phyloP scores from a whole-genome alignment of 1,140 invertebrate genomes.

The Hycleus cichorii region DNA sequence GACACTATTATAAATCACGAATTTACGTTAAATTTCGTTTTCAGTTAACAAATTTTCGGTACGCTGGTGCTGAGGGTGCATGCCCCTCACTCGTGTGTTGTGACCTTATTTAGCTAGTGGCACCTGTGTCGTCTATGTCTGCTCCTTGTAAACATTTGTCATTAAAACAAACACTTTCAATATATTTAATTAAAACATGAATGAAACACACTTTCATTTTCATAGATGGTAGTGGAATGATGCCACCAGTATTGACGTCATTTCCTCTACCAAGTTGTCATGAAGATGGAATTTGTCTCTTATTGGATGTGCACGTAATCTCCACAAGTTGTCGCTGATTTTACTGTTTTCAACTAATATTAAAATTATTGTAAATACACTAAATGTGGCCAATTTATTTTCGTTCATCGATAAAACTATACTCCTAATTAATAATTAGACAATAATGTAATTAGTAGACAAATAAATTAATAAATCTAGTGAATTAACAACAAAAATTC shows the following conservation, averaged over 20 bases:
- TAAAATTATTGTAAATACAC: constrained; percentile 33
- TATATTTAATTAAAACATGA: not conserved
- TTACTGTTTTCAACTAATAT: constrained; percentile 6
- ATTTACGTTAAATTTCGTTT: not conserved
- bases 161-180: not conserved
- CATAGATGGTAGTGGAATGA: too few relatives aligned
- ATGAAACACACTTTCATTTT: too few relatives aligned
- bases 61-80: constrained; percentile 25
- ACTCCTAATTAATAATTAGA: constrained; percentile 16
- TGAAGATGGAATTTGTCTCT: too few relatives aligned
- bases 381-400: constrained; percentile 19
- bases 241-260: too few relatives aligned
- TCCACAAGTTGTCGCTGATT: constrained; percentile 23
- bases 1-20: not conserved
- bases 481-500: not conserved
- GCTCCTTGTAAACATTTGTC: constrained; percentile 32
- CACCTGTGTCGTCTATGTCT: constrained; percentile 34
- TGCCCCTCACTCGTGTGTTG: constrained; percentile 40
- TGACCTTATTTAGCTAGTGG: constrained; percentile 34
- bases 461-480: not conserved
- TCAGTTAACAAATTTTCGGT: not conserved
- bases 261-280: too few relatives aligned
- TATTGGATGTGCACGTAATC: constrained; percentile 24
- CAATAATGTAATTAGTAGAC: constrained; percentile 22
- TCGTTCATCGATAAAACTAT: constrained; percentile 8